These are phyloP conservation scores for Procambarus virginalis DNA, from an alignment of 1,140 invertebrate genomes.

Conservation along the genomic window DNA sequence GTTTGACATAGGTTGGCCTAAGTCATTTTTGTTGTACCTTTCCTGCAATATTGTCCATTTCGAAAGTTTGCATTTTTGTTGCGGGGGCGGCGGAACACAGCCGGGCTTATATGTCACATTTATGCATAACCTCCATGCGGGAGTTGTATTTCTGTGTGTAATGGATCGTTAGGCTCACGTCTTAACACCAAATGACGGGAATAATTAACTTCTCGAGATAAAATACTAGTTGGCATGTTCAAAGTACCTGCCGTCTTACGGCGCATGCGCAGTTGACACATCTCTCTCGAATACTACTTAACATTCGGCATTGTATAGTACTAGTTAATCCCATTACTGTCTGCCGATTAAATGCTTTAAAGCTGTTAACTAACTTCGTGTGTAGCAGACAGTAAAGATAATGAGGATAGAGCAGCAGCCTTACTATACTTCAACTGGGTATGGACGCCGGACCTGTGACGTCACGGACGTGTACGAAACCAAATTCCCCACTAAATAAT, in stretches of 20 bases:
- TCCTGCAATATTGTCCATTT: no score
- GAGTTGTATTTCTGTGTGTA: not conserved
- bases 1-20: no score
- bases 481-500: not conserved
- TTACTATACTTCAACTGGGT: slow-evolving; percentile 8
- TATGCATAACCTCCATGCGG: no score
- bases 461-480: slow-evolving; percentile 1
- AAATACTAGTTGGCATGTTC: not conserved
- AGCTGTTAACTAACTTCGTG: no score
- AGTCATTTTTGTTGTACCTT: no score
- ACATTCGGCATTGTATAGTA: no score
- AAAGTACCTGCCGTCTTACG: slow-evolving; percentile 5
- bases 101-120: no score
- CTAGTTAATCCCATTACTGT: not conserved
- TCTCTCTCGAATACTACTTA: not conserved
- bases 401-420: not conserved
- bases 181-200: not conserved
- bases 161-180: not conserved
- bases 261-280: slow-evolving; percentile 22
- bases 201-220: not conserved
- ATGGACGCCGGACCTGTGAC: slow-evolving; percentile 26
- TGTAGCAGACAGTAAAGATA: not conserved
- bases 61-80: no score
- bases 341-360: not conserved
- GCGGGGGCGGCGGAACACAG: no score